Percentiles rank a stretch among this genome's conserved stretches.
Evolutionary conservation across 1,140 invertebrate genomes (phyloP).

Genomic region (Daktulosphaira vitifoliae): DNA sequence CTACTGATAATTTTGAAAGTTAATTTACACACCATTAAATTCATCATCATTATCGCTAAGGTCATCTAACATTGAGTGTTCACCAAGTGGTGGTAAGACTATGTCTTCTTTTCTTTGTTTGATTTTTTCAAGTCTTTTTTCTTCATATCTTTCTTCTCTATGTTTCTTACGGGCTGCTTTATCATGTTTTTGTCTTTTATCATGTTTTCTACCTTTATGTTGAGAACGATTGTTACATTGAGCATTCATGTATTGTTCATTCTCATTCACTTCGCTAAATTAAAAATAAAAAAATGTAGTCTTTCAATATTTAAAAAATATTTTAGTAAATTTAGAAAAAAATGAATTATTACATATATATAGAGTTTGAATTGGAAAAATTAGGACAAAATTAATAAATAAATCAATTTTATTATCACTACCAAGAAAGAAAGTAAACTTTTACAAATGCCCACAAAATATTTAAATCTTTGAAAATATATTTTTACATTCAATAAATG

Average conservation of each 20-base stretch:
- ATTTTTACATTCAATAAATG: no score
- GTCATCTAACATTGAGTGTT: constrained; percentile 19
- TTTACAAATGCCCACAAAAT: no score
- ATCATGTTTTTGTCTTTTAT: constrained; percentile 7
- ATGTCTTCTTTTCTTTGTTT: constrained; percentile 19
- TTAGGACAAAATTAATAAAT: no score
- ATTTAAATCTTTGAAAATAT: no score
- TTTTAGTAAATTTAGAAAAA: no score
- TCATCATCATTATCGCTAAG: constrained; percentile 18
- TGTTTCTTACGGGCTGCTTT: neutral
- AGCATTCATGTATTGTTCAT: neutral
- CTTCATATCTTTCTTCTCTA: constrained; percentile 22
- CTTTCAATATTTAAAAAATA: no score
- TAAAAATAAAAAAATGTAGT: neutral
- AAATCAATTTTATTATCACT: no score
- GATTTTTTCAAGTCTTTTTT: constrained; percentile 16
- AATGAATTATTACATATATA: no score
- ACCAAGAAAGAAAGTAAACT: no score
- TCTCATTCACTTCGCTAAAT: constrained; percentile 15
- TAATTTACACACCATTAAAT: constrained; percentile 18
- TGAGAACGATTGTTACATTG: neutral
- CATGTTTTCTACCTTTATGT: constrained; percentile 13
- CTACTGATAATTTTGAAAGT: no score
- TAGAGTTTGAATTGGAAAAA: no score
- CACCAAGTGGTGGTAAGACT: neutral